These are phyloP conservation scores for Passer domesticus DNA, from an alignment of 2,113 vertebrate species.

Conservation along the genomic window DNA sequence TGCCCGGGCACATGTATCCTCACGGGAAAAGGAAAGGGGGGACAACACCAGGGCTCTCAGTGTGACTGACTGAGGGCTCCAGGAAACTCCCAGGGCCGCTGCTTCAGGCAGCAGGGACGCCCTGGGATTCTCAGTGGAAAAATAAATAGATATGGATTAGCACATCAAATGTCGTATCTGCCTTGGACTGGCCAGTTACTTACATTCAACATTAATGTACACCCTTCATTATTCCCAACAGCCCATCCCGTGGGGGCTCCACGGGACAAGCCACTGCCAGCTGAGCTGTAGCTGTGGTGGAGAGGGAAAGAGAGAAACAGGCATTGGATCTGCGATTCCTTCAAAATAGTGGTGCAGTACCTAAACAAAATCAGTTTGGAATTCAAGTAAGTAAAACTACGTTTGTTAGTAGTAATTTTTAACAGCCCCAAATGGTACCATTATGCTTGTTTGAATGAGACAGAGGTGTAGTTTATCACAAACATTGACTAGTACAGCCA, in stretches of 20 bases:
- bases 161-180: constrained; percentile 29
- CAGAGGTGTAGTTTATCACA: background rate
- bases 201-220: constrained; percentile 51
- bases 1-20: background rate
- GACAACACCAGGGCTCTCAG: background rate
- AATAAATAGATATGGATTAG: constrained; percentile 67
- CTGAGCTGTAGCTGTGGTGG: constrained; percentile 26
- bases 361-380: constrained; percentile 44
- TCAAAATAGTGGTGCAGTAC: constrained; percentile 70
- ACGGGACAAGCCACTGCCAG: constrained; percentile 35
- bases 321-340: constrained; percentile 55
- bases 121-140: constrained; percentile 20
- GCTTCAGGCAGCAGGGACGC: background rate
- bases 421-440: constrained; percentile 65
- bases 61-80: background rate
- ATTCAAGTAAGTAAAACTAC: constrained; percentile 61
- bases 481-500: background rate
- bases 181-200: constrained; percentile 47
- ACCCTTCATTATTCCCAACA: constrained; percentile 62
- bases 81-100: background rate
- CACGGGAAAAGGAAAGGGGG: background rate
- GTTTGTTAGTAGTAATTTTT: constrained; percentile 47
- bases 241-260: background rate
- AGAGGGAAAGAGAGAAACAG: constrained; percentile 51
- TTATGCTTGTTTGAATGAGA: constrained; percentile 22